Evolutionary conservation across 2,888 invertebrate genomes (phyloP).

Genomic region (Drosophila robusta): DNA sequence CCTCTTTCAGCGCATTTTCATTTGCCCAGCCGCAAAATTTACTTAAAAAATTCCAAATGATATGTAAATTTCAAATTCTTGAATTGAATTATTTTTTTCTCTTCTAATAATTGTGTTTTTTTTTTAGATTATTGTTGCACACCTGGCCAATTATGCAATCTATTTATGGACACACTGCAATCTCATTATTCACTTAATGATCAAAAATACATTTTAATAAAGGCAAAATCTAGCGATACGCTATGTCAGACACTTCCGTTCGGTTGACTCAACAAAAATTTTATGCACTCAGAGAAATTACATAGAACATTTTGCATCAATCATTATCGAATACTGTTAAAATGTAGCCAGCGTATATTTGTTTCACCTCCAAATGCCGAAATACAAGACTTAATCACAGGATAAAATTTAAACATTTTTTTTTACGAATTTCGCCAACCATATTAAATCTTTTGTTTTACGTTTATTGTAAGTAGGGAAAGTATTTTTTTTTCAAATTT

Average conservation of each 20-base stretch:
- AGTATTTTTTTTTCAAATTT: too few relatives aligned
- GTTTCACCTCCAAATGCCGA: too few relatives aligned
- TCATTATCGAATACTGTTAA: too few relatives aligned
- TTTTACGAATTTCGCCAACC: too few relatives aligned
- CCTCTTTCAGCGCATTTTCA: slow-evolving; percentile 25
- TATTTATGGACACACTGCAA: slow-evolving; percentile 33
- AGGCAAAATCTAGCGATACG: slow-evolving; percentile 34
- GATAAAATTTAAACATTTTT: too few relatives aligned
- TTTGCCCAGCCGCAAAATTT: slow-evolving; percentile 46
- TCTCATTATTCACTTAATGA: slow-evolving; percentile 64
- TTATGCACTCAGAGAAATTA: slow-evolving; percentile 1
- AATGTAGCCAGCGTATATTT: too few relatives aligned
- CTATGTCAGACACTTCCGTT: slow-evolving; percentile 59
- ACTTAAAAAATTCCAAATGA: slow-evolving; percentile 60
- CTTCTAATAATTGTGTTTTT: slow-evolving; percentile 1
- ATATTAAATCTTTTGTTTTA: too few relatives aligned
- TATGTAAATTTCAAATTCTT: slow-evolving; percentile 57
- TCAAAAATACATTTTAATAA: slow-evolving; percentile 71
- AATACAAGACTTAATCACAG: too few relatives aligned
- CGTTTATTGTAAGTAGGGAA: too few relatives aligned
- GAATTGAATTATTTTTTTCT: slow-evolving; percentile 11
- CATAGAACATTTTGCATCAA: too few relatives aligned
- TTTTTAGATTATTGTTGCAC: slow-evolving; percentile 37
- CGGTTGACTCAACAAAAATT: slow-evolving; percentile 61
- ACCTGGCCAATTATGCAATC: slow-evolving; percentile 62